These are phyloP conservation scores for Oscheius sp. DNA, from an alignment of 2,888 invertebrate species.

Conservation along the genomic window DNA sequence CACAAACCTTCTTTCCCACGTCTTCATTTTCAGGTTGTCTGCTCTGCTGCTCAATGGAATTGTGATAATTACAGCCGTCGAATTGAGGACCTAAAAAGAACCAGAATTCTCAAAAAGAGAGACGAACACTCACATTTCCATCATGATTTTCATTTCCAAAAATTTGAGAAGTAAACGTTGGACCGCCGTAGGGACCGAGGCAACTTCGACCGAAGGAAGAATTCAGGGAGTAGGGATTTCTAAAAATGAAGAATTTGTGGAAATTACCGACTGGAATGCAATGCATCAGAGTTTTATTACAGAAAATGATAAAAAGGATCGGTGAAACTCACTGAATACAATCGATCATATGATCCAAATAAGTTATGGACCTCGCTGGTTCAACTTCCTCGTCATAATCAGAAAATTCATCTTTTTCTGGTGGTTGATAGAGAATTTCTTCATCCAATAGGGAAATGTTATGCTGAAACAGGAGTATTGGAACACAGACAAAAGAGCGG, in stretches of 20 bases:
- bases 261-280: neutral
- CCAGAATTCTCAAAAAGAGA: too few species aligned
- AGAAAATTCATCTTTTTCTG: neutral
- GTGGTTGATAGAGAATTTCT: neutral
- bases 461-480: conserved; percentile 18
- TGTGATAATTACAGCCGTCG: conserved; percentile 19
- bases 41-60: conserved; percentile 29
- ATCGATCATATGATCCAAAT: conserved; percentile 15
- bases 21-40: conserved; percentile 15
- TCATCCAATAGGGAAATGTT: conserved; percentile 4
- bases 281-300: neutral
- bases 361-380: neutral
- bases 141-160: conserved; percentile 18
- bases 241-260: neutral
- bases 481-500: too few species aligned
- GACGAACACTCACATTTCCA: neutral
- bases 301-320: neutral
- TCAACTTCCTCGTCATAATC: conserved; percentile 21
- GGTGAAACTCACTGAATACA: conserved; percentile 5
- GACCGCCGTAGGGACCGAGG: conserved; percentile 21
- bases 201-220: conserved; percentile 18
- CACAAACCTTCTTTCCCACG: conserved; percentile 19
- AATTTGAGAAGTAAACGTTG: conserved; percentile 11
- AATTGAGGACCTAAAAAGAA: conserved; percentile 2
- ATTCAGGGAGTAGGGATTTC: conserved; percentile 24